These are phyloP conservation scores for Lonchura striata DNA, from an alignment of 2,113 vertebrate genomes.

Conservation along the genomic window DNA sequence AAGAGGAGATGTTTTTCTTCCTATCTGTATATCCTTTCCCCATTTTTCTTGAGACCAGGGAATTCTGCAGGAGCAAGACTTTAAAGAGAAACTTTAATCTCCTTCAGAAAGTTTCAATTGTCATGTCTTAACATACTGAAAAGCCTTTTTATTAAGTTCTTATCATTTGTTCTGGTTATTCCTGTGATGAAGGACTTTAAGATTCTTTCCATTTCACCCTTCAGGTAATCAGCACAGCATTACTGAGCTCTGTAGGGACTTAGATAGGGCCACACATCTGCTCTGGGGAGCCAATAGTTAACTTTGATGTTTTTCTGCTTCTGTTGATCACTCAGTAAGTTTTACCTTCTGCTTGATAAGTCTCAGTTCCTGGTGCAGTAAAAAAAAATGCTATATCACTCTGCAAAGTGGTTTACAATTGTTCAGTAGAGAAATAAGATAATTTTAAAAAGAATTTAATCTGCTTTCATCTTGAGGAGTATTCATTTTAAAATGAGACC, in stretches of 20 bases:
- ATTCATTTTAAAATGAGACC: neutral
- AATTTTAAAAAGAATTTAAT: neutral
- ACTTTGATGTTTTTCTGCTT: neutral
- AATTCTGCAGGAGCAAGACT: neutral
- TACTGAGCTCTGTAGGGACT: neutral
- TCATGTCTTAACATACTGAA: neutral
- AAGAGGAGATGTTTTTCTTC: neutral
- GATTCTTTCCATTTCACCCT: neutral
- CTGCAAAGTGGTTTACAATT: neutral
- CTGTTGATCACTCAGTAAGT: neutral
- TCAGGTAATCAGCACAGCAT: neutral
- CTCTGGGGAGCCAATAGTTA: neutral
- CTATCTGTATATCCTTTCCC: neutral
- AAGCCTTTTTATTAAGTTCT: neutral
- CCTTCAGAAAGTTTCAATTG: neutral
- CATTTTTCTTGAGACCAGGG: neutral
- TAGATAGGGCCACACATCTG: neutral
- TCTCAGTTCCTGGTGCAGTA: neutral
- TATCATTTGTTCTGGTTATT: neutral
- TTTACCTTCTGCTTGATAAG: neutral
- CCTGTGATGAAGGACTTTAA: neutral
- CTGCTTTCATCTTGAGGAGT: neutral
- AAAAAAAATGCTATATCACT: neutral
- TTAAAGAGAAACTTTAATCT: neutral
- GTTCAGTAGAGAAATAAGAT: neutral